Conservation (phyloP, 2,888 invertebrate species). For the Nowickia ferox region DNA sequence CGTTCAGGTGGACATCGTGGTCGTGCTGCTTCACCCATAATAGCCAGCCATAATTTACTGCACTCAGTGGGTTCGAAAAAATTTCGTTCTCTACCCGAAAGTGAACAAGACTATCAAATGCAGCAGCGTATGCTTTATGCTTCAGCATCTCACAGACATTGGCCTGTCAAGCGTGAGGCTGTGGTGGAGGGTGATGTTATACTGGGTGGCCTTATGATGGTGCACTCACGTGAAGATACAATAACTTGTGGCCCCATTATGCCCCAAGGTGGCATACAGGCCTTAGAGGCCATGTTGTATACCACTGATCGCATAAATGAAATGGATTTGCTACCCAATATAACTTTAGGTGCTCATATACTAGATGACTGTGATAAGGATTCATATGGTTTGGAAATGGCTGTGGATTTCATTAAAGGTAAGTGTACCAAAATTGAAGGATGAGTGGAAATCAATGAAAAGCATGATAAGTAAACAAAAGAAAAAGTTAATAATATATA, state of each 20-base stretch:
- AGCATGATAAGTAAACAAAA: too few relatives aligned
- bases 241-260: slow-evolving; percentile 93
- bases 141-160: slow-evolving; percentile 81
- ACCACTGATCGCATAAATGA: slow-evolving; percentile 90
- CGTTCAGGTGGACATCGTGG: slow-evolving; percentile 80
- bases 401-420: slow-evolving; percentile 97
- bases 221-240: slow-evolving; percentile 92
- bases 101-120: slow-evolving; percentile 72
- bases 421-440: slow-evolving; percentile 80
- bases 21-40: slow-evolving; percentile 73
- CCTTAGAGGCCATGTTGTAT: slow-evolving; percentile 94
- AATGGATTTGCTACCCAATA: slow-evolving; percentile 86
- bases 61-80: slow-evolving; percentile 73
- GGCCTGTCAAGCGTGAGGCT: slow-evolving; percentile 92
- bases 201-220: slow-evolving; percentile 96
- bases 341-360: slow-evolving; percentile 92
- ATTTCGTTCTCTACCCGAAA: slow-evolving; percentile 81
- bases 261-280: slow-evolving; percentile 94
- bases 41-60: slow-evolving; percentile 39
- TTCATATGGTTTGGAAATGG: slow-evolving; percentile 95
- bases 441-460: too few relatives aligned
- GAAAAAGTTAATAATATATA: too few relatives aligned
- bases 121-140: slow-evolving; percentile 74
- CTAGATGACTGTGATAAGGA: slow-evolving; percentile 97
- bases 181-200: slow-evolving; percentile 92